Base-by-base conservation (phyloP, 2,113 vertebrate genomes). In the Tricholaema leucomelas region DNA sequence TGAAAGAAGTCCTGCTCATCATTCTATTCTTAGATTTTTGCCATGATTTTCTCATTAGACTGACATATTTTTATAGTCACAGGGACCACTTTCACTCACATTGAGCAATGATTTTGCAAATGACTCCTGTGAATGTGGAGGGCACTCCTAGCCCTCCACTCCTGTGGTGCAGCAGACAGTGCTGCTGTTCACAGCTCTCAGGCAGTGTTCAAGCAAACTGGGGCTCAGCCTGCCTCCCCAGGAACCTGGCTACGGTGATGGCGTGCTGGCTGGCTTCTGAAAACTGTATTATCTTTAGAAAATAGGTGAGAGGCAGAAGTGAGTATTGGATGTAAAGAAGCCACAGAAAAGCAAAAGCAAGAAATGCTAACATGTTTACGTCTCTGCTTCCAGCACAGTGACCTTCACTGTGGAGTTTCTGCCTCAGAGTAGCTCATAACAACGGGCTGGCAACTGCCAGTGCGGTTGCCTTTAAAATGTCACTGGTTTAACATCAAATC, bases 401-500 rank as follows among this genome's bases (percentile, higher is more conserved):
- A 97, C 97, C 96, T 98, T 97, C 97, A 95, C 17, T 55, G 81
- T 65, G 91, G 90, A 93, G 83, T 91, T 75, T 77, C 93, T 89
- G 78, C 79, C 92, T 94, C 52, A 38, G 89, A 64, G 76, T 77
- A 67, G 59, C 80, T 96, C 87, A 40, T 81, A 94, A 93, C 24
- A 60, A 74, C 80, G 86, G 93, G 88, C 86, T 90, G 94, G 86
- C 96, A 95, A 92, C 94, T 97, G 94, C 90, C 90, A 94, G 86
- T 56, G 30, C 8, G 0, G 48, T 89, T 88, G 38, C 72, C 89
- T 96, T 94, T 89, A 90, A 98, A 98, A 98, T 98, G 97, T 97
- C 97, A 98, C 91, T 95, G 97, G 72, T 96, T 97, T 97, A 96
- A 97, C 93, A 97, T 93, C 76, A 64, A 87, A 94, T 96, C 93